phyloP scores from a whole-genome alignment of 2,888 invertebrate species.

The Eupithecia exiguata region DNA sequence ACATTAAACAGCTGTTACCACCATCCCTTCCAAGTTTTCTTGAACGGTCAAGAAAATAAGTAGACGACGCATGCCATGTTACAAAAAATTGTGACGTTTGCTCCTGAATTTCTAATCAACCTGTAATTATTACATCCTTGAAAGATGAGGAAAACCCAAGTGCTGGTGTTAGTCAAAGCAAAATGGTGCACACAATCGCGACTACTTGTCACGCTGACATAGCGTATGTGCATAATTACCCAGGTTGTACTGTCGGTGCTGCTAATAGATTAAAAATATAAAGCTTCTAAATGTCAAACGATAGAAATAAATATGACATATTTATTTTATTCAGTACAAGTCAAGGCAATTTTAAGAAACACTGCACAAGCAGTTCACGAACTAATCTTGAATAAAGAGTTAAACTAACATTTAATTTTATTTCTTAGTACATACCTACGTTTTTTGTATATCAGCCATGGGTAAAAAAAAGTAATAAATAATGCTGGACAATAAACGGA shows the following conservation, averaged over 20 bases:
- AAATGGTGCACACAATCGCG: constrained; percentile 32
- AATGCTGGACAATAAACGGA: no score
- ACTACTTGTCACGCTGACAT: constrained; percentile 41
- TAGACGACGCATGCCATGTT: neutral
- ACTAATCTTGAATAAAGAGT: no score
- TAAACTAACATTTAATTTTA: no score
- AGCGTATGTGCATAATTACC: constrained; percentile 43
- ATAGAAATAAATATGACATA: no score
- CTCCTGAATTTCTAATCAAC: no score
- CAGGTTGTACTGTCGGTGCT: constrained; percentile 23
- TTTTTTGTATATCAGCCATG: no score
- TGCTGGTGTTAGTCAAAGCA: constrained; percentile 32
- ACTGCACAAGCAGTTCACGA: no score
- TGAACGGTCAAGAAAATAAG: no score
- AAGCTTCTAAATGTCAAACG: neutral
- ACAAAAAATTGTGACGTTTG: neutral
- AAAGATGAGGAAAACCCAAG: constrained; percentile 24
- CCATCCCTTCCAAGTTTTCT: neutral
- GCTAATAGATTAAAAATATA: constrained; percentile 14
- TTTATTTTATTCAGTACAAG: no score
- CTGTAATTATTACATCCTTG: neutral
- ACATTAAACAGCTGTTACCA: neutral
- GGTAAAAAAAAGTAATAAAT: no score
- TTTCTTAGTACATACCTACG: no score
- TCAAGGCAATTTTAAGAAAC: no score